These are phyloP conservation scores for Frankliniella intonsa DNA, from an alignment of 2,888 invertebrate species.

Conservation along the genomic window DNA sequence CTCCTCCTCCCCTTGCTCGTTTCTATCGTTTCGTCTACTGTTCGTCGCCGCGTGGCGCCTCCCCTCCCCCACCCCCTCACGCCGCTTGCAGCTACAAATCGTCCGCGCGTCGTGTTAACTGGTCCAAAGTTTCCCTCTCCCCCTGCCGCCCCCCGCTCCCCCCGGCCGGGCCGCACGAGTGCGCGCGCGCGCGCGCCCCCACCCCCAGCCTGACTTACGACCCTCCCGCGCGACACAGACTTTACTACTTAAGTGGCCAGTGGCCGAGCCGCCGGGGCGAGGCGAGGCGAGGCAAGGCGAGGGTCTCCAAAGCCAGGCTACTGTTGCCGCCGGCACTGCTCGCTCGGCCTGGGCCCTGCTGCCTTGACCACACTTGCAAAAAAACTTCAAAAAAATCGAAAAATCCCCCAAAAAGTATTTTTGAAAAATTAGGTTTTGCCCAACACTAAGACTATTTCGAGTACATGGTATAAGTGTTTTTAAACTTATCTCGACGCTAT, in stretches of 20 bases:
- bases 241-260: constrained; percentile 24
- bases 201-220: not conserved
- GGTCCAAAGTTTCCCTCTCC: not conserved
- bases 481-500: no score
- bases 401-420: no score
- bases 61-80: not conserved
- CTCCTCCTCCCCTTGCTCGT: no score
- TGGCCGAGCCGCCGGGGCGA: not conserved
- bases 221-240: constrained; percentile 7
- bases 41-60: not conserved
- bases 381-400: no score
- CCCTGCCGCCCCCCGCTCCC: not conserved
- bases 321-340: not conserved
- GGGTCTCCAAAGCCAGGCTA: not conserved
- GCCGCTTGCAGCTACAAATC: not conserved
- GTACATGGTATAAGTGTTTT: no score
- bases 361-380: no score
- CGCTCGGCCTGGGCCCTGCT: not conserved
- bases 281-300: not conserved
- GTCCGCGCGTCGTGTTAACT: not conserved
- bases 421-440: no score
- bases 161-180: not conserved
- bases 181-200: not conserved
- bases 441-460: no score
- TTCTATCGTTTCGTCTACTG: no score